Conservation (phyloP, 53 echinoderm and acorn worm genomes). For the Apostichopus leukothele region DNA sequence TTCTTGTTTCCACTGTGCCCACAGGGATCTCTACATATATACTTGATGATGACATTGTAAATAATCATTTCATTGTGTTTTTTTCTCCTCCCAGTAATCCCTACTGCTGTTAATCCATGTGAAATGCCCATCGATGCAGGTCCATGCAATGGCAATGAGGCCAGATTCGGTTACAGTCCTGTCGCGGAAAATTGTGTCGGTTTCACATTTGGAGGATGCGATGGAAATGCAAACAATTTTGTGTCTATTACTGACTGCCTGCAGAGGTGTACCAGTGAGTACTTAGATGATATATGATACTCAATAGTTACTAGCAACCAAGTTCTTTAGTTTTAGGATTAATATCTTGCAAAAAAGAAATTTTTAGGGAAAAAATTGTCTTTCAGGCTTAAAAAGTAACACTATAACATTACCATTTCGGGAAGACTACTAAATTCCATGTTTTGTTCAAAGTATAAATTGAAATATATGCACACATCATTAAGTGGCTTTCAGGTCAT, state of each 20-base stretch:
- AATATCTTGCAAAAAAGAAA: too few relatives aligned
- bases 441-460: too few relatives aligned
- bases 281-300: not conserved
- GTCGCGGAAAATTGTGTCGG: not conserved
- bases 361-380: too few relatives aligned
- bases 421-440: not conserved
- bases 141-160: not conserved
- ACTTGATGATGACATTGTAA: not conserved
- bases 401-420: too few relatives aligned
- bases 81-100: not conserved
- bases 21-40: too few relatives aligned
- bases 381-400: too few relatives aligned
- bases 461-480: too few relatives aligned
- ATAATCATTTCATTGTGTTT: not conserved
- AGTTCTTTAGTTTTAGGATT: too few relatives aligned
- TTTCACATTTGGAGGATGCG: conserved; percentile 3
- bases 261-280: not conserved
- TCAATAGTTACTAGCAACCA: too few relatives aligned
- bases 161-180: conserved; percentile 9
- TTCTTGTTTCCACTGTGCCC: too few relatives aligned
- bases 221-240: conserved; percentile 16
- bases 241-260: not conserved
- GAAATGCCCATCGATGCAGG: not conserved
- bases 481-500: too few relatives aligned
- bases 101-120: not conserved